These are phyloP conservation scores for Yponomeuta cagnagella DNA, from an alignment of 2,888 invertebrate genomes.

Conservation along the genomic window DNA sequence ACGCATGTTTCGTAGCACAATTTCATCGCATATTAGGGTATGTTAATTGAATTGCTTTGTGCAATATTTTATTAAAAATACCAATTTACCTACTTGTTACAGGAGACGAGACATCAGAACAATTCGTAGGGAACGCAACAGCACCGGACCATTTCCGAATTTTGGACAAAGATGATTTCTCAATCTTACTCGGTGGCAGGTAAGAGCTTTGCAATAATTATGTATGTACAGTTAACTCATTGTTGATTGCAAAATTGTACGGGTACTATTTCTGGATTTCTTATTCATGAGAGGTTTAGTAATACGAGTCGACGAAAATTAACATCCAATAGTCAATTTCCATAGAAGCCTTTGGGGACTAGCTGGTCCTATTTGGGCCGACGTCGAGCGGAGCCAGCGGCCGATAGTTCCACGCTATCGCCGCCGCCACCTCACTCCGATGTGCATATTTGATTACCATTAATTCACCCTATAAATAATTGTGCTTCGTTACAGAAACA, in stretches of 20 bases:
- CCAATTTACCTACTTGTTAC: slow-evolving; percentile 53
- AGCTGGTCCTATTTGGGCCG: slow-evolving; percentile 27
- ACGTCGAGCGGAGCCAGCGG: slow-evolving; percentile 17
- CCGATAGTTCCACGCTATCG: slow-evolving; percentile 18
- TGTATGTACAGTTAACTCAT: neutral
- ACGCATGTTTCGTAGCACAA: neutral
- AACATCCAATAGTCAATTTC: slow-evolving; percentile 27
- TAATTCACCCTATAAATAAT: slow-evolving; percentile 17
- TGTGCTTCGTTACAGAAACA: slow-evolving; percentile 80
- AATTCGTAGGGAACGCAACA: slow-evolving; percentile 87
- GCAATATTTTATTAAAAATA: neutral
- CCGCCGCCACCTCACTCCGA: slow-evolving; percentile 22
- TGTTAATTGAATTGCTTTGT: neutral
- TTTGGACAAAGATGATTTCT: slow-evolving; percentile 89
- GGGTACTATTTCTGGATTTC: neutral
- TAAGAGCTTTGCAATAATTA: slow-evolving; percentile 49
- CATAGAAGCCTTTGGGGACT: slow-evolving; percentile 23
- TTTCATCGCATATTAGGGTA: neutral
- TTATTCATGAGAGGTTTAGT: slow-evolving; percentile 12
- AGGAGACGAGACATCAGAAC: slow-evolving; percentile 83
- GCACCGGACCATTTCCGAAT: slow-evolving; percentile 92
- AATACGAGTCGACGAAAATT: slow-evolving; percentile 24
- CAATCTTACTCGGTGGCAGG: slow-evolving; percentile 93
- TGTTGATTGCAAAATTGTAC: neutral
- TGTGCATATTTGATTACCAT: slow-evolving; percentile 27